Percentiles rank a stretch among this genome's conserved stretches.
These are phyloP conservation scores for Gambusia yucatana DNA, from an alignment of 2,797 vertebrate species.

Conservation along the genomic window DNA sequence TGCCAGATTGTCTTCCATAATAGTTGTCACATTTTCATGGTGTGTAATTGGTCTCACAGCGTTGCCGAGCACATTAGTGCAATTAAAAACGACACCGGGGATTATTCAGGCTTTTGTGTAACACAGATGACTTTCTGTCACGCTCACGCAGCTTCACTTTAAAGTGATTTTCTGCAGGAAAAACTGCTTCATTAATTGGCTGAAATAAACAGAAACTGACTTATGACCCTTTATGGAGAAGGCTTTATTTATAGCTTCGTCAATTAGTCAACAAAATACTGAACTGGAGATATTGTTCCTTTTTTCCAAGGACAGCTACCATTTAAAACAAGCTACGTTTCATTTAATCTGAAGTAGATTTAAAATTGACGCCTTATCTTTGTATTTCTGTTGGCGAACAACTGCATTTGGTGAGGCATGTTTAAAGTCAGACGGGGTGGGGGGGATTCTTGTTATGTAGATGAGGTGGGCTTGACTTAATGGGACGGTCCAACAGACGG, in stretches of 20 bases:
- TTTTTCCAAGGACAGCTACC: neutral
- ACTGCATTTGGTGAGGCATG: conserved; percentile 4
- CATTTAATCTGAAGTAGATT: neutral
- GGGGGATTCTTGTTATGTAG: conserved; percentile 35
- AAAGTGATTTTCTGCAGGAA: conserved; percentile 6
- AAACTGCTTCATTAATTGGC: conserved; percentile 4
- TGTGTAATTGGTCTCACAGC: conserved; percentile 31
- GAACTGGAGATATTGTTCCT: neutral
- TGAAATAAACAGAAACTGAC: conserved; percentile 20
- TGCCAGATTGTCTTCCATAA: neutral
- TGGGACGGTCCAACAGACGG: conserved; percentile 4
- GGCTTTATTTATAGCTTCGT: neutral
- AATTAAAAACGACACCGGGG: conserved; percentile 32
- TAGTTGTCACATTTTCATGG: conserved; percentile 11
- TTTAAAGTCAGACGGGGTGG: neutral
- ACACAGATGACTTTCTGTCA: conserved; percentile 19
- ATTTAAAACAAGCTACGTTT: neutral
- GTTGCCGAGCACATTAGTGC: conserved; percentile 10
- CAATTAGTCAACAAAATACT: neutral
- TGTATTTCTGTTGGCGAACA: neutral
- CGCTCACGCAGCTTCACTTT: conserved; percentile 5
- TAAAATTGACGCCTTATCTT: neutral
- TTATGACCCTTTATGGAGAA: neutral
- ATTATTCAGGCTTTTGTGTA: conserved; percentile 18
- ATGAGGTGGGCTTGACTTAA: conserved; percentile 10